A percentile compares a stretch with the other conserved stretches of the same genome.
Evolutionary conservation across 1,140 invertebrate species (phyloP).

Genomic region (Drosophila persimilis): DNA sequence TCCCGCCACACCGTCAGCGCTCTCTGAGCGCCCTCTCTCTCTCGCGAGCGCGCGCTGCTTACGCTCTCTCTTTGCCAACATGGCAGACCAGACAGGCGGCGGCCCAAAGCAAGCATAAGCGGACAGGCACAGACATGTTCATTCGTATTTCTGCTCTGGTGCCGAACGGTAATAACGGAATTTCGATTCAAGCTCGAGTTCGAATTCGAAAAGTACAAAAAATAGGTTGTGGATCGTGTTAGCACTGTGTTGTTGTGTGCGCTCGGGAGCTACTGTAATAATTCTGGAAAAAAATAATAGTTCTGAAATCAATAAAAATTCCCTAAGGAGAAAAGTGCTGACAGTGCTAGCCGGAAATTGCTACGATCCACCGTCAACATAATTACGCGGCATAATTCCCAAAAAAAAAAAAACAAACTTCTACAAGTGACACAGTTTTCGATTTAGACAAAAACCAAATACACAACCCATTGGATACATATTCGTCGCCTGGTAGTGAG

Average conservation of each 20-base stretch:
- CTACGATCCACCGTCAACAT: conserved; percentile 50
- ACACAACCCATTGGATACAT: conserved; percentile 17
- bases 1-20: conserved; percentile 25
- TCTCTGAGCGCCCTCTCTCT: conserved; percentile 29
- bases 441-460: conserved; percentile 22
- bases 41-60: background rate
- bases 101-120: conserved; percentile 3
- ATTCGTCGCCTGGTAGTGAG: conserved; percentile 27
- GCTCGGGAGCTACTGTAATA: conserved; percentile 24
- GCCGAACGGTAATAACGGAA: conserved; percentile 43
- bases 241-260: conserved; percentile 17
- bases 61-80: conserved; percentile 15
- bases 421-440: conserved; percentile 60
- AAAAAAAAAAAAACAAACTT: conserved; percentile 29
- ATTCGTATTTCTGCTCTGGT: conserved; percentile 53
- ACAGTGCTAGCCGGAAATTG: conserved; percentile 60
- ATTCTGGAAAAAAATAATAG: conserved; percentile 29
- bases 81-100: background rate
- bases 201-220: background rate
- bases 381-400: conserved; percentile 72
- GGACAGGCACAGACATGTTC: conserved; percentile 9
- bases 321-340: conserved; percentile 58
- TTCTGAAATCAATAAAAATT: conserved; percentile 30
- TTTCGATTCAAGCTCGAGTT: conserved; percentile 18
- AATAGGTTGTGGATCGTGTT: conserved; percentile 7